phyloP scores from a whole-genome alignment of 2,888 invertebrate genomes.

The Amphipoea lucens region DNA sequence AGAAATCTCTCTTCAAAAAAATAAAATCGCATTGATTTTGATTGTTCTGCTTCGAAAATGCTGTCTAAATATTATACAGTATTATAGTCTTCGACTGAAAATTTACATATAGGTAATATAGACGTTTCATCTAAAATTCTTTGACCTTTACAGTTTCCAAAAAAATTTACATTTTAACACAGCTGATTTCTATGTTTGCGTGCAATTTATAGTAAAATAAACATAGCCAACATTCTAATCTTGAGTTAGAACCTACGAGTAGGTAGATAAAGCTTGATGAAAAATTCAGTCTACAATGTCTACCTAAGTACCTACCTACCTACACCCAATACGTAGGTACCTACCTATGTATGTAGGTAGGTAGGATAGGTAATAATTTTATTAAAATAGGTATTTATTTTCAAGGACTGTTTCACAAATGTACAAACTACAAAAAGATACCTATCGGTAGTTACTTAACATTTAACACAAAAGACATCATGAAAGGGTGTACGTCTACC shows the following conservation, averaged over 20 bases:
- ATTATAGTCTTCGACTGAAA: not conserved
- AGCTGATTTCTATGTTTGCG: not conserved
- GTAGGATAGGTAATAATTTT: not conserved
- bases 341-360: not conserved
- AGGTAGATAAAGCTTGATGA: not conserved
- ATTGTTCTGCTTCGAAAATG: not conserved
- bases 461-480: constrained; percentile 30
- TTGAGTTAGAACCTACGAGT: not conserved
- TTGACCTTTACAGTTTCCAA: not conserved
- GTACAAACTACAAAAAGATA: constrained; percentile 3
- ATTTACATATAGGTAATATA: not conserved
- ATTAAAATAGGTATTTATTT: not conserved
- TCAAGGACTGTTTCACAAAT: constrained; percentile 12
- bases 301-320: not conserved
- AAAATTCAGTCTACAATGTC: constrained; percentile 2
- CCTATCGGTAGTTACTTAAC: constrained; percentile 24
- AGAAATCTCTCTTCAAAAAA: not conserved
- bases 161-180: not conserved
- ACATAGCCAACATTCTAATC: not conserved
- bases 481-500: constrained; percentile 35
- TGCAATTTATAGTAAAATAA: not conserved
- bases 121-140: not conserved
- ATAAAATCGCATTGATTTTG: not conserved
- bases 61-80: not conserved
- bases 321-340: not conserved